Conservation (phyloP, 1,140 invertebrate genomes). For the Neelides sp. region DNA sequence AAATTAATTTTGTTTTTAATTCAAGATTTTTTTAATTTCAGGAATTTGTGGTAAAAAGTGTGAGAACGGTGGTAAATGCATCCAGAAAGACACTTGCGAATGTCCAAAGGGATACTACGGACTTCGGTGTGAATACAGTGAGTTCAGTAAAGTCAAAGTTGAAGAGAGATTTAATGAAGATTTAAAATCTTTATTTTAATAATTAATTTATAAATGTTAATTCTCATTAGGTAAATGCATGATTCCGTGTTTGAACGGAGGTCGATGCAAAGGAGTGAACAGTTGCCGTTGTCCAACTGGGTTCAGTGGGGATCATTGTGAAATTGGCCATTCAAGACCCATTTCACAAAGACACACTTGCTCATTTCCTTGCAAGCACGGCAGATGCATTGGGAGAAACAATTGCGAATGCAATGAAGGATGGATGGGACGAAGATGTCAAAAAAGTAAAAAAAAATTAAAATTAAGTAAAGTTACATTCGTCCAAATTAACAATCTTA, state of each 20-base stretch:
- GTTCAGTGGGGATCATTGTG: conserved; percentile 69
- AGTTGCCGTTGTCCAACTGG: conserved; percentile 66
- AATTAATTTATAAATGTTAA: not conserved
- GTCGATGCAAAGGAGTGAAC: conserved; percentile 70
- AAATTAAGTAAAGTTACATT: too few relatives aligned
- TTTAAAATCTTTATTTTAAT: not conserved
- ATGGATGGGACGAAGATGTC: conserved; percentile 57
- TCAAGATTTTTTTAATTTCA: conserved; percentile 37
- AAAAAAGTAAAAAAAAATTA: conserved; percentile 31
- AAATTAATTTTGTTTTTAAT: too few relatives aligned
- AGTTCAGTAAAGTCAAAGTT: conserved; percentile 44
- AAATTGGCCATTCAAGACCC: conserved; percentile 45
- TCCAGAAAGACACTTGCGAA: conserved; percentile 80
- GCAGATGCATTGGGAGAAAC: conserved; percentile 52
- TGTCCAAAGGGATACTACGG: conserved; percentile 83
- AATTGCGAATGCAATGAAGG: conserved; percentile 56
- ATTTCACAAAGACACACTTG: conserved; percentile 52
- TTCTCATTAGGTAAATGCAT: conserved; percentile 62
- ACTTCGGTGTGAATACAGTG: conserved; percentile 75
- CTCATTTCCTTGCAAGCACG: conserved; percentile 52
- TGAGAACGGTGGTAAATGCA: conserved; percentile 83
- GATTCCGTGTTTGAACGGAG: conserved; percentile 72
- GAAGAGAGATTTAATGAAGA: conserved; percentile 2
- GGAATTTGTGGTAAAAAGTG: conserved; percentile 83
- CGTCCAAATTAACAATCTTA: too few relatives aligned